Evolutionary conservation across 2,797 vertebrate species (phyloP).

Genomic region (Betta splendens): DNA sequence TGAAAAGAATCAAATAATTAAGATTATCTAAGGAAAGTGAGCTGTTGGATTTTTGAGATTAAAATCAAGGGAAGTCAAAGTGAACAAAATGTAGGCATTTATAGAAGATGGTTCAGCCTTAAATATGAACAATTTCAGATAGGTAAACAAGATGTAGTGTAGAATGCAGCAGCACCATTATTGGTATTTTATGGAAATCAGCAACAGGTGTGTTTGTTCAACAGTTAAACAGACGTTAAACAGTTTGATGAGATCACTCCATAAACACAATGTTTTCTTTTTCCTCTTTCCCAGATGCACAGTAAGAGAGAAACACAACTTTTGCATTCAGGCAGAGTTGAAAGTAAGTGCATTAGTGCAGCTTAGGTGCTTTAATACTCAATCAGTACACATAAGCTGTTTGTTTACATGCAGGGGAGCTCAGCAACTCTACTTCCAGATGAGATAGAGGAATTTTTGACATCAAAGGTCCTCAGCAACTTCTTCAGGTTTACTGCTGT

Average conservation of each 20-base stretch:
- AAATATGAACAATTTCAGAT: conserved; percentile 24
- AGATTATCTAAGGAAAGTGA: too few relatives aligned
- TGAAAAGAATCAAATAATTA: too few relatives aligned
- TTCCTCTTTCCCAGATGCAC: conserved; percentile 3
- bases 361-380: conserved; percentile 2
- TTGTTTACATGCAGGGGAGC: conserved; percentile 4
- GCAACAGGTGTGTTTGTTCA: conserved; percentile 41
- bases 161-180: conserved; percentile 17
- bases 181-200: conserved; percentile 35
- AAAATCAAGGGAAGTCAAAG: neutral
- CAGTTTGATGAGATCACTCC: conserved; percentile 39
- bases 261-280: conserved; percentile 1
- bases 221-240: conserved; percentile 19
- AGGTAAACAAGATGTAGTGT: conserved; percentile 34
- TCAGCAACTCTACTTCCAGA: too few relatives aligned
- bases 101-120: conserved; percentile 19
- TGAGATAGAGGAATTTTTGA: too few relatives aligned
- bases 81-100: conserved; percentile 18
- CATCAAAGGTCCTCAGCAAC: too few relatives aligned
- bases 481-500: too few relatives aligned
- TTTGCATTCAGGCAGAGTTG: conserved; percentile 14
- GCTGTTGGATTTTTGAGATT: neutral
- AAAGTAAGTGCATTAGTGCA: conserved; percentile 14
- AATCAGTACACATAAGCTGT: conserved; percentile 21
- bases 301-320: conserved; percentile 11